Conservation (phyloP, 2,888 invertebrate genomes). For the Hermaeophaga mercurialis region DNA sequence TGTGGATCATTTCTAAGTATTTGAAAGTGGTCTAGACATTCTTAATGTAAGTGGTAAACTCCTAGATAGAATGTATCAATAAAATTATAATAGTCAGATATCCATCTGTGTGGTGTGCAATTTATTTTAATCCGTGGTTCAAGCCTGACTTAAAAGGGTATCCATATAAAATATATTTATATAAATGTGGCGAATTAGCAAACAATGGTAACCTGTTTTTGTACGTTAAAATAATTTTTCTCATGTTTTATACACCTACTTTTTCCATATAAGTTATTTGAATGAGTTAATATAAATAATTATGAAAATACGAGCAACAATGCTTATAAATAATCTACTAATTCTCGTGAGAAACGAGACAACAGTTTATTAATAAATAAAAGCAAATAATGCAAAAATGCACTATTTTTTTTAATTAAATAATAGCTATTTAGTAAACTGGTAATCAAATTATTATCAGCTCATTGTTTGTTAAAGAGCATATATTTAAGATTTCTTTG, state of each 20-base stretch:
- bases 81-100: neutral
- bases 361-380: too few species aligned
- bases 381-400: too few species aligned
- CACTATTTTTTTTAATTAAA: too few species aligned
- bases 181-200: neutral
- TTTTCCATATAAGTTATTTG: slow-evolving; percentile 2
- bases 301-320: neutral
- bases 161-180: neutral
- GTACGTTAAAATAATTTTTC: neutral
- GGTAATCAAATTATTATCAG: too few species aligned
- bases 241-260: neutral
- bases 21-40: neutral
- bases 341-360: too few species aligned
- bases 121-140: neutral
- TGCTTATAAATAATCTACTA: neutral
- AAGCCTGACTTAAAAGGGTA: neutral
- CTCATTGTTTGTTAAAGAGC: too few species aligned
- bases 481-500: too few species aligned
- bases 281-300: neutral
- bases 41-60: neutral
- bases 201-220: slow-evolving; percentile 4
- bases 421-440: too few species aligned
- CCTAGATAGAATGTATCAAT: neutral
- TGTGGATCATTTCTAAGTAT: neutral
- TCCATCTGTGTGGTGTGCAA: neutral